These are phyloP conservation scores for Valencia hispanica DNA, from an alignment of 2,797 vertebrate species.

Conservation along the genomic window DNA sequence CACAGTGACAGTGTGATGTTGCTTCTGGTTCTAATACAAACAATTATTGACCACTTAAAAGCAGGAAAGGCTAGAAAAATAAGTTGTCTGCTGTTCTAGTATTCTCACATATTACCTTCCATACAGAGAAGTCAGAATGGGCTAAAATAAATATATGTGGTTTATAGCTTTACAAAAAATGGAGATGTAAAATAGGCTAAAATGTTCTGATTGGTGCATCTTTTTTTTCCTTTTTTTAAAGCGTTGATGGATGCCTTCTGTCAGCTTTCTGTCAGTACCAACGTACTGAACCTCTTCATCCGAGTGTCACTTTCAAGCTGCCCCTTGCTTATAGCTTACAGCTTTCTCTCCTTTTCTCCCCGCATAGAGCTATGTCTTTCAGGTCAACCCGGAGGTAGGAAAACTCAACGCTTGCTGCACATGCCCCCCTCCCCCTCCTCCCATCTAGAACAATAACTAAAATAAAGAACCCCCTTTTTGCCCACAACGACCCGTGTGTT, in stretches of 20 bases:
- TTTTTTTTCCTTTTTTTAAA: neutral
- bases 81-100: neutral
- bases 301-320: constrained; percentile 52
- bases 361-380: constrained; percentile 84
- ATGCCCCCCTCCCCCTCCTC: constrained; percentile 33
- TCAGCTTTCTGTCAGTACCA: constrained; percentile 7
- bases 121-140: neutral
- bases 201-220: neutral
- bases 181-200: neutral
- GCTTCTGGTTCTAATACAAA: too few species aligned
- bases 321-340: constrained; percentile 59
- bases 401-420: constrained; percentile 72
- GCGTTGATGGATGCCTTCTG: neutral
- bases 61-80: neutral
- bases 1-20: too few species aligned
- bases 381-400: constrained; percentile 83
- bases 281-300: constrained; percentile 17
- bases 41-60: neutral
- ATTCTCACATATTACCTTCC: neutral
- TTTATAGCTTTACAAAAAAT: neutral
- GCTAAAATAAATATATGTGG: neutral
- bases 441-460: constrained; percentile 22
- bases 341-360: constrained; percentile 71
- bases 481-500: constrained; percentile 49
- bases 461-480: constrained; percentile 30